A percentile compares a stretch with the other conserved stretches of the same genome.
Conservation (phyloP, 1,140 invertebrate genomes). For the Drosophila ananassae region DNA sequence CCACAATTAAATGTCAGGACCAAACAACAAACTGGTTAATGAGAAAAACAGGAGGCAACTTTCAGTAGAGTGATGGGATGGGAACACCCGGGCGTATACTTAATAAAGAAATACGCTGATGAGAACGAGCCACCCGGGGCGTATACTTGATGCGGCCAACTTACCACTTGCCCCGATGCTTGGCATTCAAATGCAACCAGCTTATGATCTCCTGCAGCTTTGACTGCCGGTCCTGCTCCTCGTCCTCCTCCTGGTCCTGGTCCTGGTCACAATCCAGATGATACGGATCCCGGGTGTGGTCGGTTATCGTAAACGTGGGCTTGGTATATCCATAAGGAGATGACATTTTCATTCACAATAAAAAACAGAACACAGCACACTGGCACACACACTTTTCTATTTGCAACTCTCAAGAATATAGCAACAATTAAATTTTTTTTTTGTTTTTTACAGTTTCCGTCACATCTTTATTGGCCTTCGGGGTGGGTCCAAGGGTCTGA, state of each 20-base stretch:
- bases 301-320: slow-evolving; percentile 73
- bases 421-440: not conserved
- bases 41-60: slow-evolving; percentile 26
- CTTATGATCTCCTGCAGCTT: slow-evolving; percentile 71
- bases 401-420: slow-evolving; percentile 9
- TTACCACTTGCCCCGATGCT: slow-evolving; percentile 58
- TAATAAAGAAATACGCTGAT: slow-evolving; percentile 13
- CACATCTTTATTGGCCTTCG: slow-evolving; percentile 22
- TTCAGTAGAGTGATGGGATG: not conserved
- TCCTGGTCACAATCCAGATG: slow-evolving; percentile 38
- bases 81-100: slow-evolving; percentile 3
- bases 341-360: slow-evolving; percentile 45
- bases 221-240: slow-evolving; percentile 60
- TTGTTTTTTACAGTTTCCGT: slow-evolving; percentile 3
- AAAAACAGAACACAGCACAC: not conserved
- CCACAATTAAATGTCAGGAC: slow-evolving; percentile 37
- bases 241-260: slow-evolving; percentile 48
- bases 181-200: slow-evolving; percentile 66
- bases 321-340: slow-evolving; percentile 57
- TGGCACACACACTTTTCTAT: slow-evolving; percentile 3
- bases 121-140: slow-evolving; percentile 11
- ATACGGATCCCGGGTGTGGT: slow-evolving; percentile 64
- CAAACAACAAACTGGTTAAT: slow-evolving; percentile 13
- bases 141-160: slow-evolving; percentile 46
- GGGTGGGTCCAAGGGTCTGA: not conserved